Percentiles rank a stretch among this genome's conserved stretches.
Conservation (phyloP, 2,113 vertebrate genomes). For the Vulpes vulpes region DNA sequence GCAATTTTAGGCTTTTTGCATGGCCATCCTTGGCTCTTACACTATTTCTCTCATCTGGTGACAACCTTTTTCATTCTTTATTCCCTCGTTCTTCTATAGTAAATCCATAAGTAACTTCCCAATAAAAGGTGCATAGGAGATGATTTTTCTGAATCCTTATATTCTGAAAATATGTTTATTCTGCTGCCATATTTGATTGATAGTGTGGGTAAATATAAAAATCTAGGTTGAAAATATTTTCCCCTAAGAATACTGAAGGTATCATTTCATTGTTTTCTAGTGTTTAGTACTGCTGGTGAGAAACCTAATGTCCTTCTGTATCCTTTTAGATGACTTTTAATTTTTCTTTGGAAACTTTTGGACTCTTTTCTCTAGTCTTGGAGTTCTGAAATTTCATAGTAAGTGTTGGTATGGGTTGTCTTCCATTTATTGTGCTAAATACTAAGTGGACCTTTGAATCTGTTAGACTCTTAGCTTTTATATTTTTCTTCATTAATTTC, state of each 20-base stretch:
- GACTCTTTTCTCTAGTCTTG: not conserved
- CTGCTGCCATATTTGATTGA: slow-evolving; percentile 31
- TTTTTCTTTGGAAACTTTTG: slow-evolving; percentile 12
- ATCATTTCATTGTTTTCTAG: not conserved
- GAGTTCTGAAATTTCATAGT: not conserved
- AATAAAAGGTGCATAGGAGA: not conserved
- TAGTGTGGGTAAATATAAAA: slow-evolving; percentile 1
- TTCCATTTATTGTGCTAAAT: not conserved
- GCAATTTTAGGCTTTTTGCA: not conserved
- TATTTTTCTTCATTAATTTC: not conserved
- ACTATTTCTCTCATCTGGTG: not conserved
- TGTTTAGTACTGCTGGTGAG: not conserved
- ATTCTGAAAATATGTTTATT: slow-evolving; percentile 28
- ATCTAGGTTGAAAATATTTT: not conserved
- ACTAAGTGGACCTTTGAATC: not conserved
- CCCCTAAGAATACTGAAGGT: slow-evolving; percentile 4
- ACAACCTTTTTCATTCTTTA: not conserved
- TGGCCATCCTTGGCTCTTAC: not conserved
- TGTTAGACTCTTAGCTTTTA: not conserved
- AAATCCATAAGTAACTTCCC: not conserved
- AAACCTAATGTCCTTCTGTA: not conserved
- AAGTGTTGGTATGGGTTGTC: not conserved
- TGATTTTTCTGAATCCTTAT: slow-evolving; percentile 9
- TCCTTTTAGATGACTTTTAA: not conserved
- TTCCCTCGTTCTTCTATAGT: not conserved